Evolutionary conservation across 2,113 vertebrate genomes (phyloP).

Genomic region (Corythornis madagascariensis): DNA sequence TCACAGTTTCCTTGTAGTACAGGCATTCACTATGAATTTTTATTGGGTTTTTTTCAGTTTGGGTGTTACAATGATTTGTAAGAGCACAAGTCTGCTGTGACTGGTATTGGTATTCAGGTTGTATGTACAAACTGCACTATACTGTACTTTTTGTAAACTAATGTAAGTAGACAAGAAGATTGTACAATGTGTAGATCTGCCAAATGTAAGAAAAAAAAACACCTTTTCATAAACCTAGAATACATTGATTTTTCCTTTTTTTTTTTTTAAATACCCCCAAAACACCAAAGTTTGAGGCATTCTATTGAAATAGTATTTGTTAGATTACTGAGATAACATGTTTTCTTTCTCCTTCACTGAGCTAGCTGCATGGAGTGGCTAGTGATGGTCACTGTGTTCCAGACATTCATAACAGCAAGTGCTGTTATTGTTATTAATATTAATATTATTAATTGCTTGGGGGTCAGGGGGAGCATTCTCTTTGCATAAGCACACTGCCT

Average conservation of each 20-base stretch:
- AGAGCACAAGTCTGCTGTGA: constrained; percentile 53
- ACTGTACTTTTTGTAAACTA: constrained; percentile 68
- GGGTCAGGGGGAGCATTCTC: neutral
- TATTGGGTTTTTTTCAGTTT: constrained; percentile 10
- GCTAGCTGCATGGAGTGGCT: neutral
- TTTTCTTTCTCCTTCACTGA: neutral
- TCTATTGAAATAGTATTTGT: constrained; percentile 14
- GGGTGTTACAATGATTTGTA: constrained; percentile 44
- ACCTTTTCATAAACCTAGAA: constrained; percentile 56
- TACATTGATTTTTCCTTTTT: constrained; percentile 24
- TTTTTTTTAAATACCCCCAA: neutral
- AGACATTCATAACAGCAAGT: neutral
- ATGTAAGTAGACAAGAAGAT: constrained; percentile 69
- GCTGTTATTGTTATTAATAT: too few relatives aligned
- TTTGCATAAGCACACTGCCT: constrained; percentile 21
- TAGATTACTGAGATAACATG: neutral
- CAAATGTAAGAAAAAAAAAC: constrained; percentile 35
- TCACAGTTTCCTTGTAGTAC: constrained; percentile 6
- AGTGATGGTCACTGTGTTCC: neutral
- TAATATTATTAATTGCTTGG: neutral
- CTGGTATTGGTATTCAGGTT: constrained; percentile 61
- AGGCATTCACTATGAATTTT: neutral
- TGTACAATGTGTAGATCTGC: constrained; percentile 58
- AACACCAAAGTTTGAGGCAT: constrained; percentile 72
- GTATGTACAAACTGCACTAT: constrained; percentile 63